phyloP scores from a whole-genome alignment of 2,888 invertebrate genomes.

The Trissolcus brochymenae region DNA sequence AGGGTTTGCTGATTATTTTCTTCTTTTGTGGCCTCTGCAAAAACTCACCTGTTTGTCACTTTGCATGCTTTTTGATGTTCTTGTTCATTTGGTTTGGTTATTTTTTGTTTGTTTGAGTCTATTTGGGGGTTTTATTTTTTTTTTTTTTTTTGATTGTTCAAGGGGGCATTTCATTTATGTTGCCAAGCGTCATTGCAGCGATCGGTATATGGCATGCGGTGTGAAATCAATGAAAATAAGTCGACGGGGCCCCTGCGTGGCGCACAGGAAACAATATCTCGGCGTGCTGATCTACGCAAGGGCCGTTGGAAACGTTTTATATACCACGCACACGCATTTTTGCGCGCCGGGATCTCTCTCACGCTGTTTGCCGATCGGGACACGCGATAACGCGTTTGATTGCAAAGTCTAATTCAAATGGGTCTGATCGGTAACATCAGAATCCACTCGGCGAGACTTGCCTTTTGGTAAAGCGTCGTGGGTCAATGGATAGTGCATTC shows the following conservation, averaged over 20 bases:
- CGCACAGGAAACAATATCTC: constrained; percentile 46
- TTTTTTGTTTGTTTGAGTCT: too few species aligned
- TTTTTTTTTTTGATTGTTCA: too few species aligned
- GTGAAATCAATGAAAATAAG: constrained; percentile 33
- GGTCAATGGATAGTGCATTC: constrained; percentile 27
- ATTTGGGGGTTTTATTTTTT: neutral
- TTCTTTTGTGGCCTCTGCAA: neutral
- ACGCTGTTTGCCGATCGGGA: constrained; percentile 37
- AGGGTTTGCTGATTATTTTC: constrained; percentile 17
- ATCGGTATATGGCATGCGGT: constrained; percentile 18
- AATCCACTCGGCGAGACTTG: constrained; percentile 4
- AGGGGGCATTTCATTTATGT: neutral
- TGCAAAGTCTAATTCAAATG: constrained; percentile 41
- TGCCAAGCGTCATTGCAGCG: neutral
- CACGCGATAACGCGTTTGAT: constrained; percentile 32
- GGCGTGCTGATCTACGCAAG: constrained; percentile 19
- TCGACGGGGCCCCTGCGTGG: constrained; percentile 5
- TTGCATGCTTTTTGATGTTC: neutral
- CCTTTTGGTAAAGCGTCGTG: neutral
- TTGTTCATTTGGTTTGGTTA: neutral
- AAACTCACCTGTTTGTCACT: neutral
- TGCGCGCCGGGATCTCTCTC: constrained; percentile 28
- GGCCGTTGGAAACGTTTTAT: constrained; percentile 31
- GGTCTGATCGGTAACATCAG: constrained; percentile 18
- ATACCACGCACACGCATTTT: constrained; percentile 27